Base-by-base conservation (phyloP, 2,113 vertebrate species). In the Numida meleagris region DNA sequence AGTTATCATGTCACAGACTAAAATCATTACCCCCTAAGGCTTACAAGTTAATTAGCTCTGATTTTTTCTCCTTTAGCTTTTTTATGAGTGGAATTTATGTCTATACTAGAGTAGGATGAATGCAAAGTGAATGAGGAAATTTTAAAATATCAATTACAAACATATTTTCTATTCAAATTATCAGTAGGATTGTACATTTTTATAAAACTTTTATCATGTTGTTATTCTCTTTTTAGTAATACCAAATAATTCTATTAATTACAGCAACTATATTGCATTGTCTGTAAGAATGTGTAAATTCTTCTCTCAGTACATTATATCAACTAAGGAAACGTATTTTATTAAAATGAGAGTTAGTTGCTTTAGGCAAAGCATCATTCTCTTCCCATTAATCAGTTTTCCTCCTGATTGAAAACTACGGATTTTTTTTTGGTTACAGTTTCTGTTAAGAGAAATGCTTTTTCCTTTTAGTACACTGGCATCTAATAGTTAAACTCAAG, bases 21-120 rank as follows among this genome's bases (percentile, higher is more conserved):
- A 95, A 93, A 80, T 68, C 82, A 84, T 89, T 65, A 48, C 6
- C 36, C 40, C 42, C n/a, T 57, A 77, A 93, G 48, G 23, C 40
- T 82, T 90, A 33, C 50, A 94, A 88, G 23, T 86, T 90, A 87
- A 95, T 87, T 82, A 82, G n/a, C 77, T 57, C 5, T 71, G 40
- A 74, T 90, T 92, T 82, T 68, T 42, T 45, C 33, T 51, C 7
- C 11, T 55, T 23, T 3, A 14, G 4, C 4, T 5, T 82, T 84
- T 88, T 85, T 48, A 70, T 82, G 53, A 88, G 27, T 67, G 9
- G 33, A 73, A 82, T 86, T 89, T 93, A 43, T 9, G 53, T 74
- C 42, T 80, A 7, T 90, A 14, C 42, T 80, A 50, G 14, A 89
- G 18, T 14, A 87, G 4, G 10, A 72, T 33, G 38, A 84, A 95